These are phyloP conservation scores for Mimumesa dahlbomi DNA, from an alignment of 2,888 invertebrate species.

Conservation along the genomic window DNA sequence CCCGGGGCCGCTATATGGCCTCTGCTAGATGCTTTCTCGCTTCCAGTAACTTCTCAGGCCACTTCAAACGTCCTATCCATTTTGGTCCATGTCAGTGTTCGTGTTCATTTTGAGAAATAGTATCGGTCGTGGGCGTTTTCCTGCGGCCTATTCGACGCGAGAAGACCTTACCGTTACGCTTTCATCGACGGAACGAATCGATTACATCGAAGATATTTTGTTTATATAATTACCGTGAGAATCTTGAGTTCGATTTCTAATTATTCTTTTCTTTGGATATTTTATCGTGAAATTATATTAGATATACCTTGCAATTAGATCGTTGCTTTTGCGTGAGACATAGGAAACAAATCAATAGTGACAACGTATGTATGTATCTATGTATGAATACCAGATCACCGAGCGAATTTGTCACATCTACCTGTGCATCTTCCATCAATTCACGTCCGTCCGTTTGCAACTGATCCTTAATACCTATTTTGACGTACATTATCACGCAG, in stretches of 20 bases:
- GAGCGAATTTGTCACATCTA: constrained; percentile 2
- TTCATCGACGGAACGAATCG: no score
- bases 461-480: constrained; percentile 18
- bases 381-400: neutral
- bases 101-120: constrained; percentile 43
- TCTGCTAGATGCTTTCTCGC: constrained; percentile 45
- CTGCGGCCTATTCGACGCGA: no score
- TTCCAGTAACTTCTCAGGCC: constrained; percentile 60
- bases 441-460: constrained; percentile 27
- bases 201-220: no score
- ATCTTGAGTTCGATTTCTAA: no score
- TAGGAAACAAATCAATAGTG: neutral
- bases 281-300: no score
- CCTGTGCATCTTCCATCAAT: constrained; percentile 23
- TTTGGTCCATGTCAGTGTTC: constrained; percentile 48
- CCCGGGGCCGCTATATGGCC: constrained; percentile 33
- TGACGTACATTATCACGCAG: constrained; percentile 17
- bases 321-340: no score
- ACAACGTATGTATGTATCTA: no score
- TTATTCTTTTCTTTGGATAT: no score
- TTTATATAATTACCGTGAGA: no score
- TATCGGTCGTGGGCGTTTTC: no score
- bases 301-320: no score
- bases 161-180: no score
- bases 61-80: constrained; percentile 65